Conservation (phyloP, 1,140 invertebrate species). For the Sesamia nonagrioides region DNA sequence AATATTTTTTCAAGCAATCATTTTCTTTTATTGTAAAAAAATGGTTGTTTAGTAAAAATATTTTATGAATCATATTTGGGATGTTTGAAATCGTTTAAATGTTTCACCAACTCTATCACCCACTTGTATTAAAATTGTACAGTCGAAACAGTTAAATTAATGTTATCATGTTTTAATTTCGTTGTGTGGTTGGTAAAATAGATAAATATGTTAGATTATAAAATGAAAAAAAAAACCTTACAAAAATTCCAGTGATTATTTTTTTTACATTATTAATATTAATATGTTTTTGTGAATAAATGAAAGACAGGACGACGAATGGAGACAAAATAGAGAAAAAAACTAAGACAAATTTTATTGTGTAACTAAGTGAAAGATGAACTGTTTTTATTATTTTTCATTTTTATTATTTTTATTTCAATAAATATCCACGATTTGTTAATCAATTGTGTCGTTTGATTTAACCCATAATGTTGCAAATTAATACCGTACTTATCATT, state of each 20-base stretch:
- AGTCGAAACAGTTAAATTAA: slow-evolving; percentile 39
- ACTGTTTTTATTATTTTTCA: slow-evolving; percentile 88
- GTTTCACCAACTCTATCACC: background rate
- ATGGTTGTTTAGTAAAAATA: slow-evolving; percentile 48
- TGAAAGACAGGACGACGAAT: slow-evolving; percentile 63
- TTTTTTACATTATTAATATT: slow-evolving; percentile 27
- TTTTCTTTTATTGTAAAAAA: slow-evolving; percentile 1
- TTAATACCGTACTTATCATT: no score
- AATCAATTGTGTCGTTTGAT: slow-evolving; percentile 79
- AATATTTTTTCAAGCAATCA: slow-evolving; percentile 49
- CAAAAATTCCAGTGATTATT: slow-evolving; percentile 29
- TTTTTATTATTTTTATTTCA: slow-evolving; percentile 88
- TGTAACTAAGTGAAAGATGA: slow-evolving; percentile 85
- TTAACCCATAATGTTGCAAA: no score
- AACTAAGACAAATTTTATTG: slow-evolving; percentile 86
- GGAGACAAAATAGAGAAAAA: slow-evolving; percentile 78
- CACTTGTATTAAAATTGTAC: slow-evolving; percentile 39
- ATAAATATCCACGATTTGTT: slow-evolving; percentile 87
- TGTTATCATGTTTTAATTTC: slow-evolving; percentile 35
- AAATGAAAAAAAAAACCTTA: background rate
- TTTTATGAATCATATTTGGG: slow-evolving; percentile 30
- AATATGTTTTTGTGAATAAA: slow-evolving; percentile 16
- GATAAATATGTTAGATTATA: slow-evolving; percentile 27
- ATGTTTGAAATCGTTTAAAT: slow-evolving; percentile 29
- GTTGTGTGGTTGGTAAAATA: slow-evolving; percentile 40